Conservation (phyloP, 1,140 invertebrate species). For the Anthonomus grandis region DNA sequence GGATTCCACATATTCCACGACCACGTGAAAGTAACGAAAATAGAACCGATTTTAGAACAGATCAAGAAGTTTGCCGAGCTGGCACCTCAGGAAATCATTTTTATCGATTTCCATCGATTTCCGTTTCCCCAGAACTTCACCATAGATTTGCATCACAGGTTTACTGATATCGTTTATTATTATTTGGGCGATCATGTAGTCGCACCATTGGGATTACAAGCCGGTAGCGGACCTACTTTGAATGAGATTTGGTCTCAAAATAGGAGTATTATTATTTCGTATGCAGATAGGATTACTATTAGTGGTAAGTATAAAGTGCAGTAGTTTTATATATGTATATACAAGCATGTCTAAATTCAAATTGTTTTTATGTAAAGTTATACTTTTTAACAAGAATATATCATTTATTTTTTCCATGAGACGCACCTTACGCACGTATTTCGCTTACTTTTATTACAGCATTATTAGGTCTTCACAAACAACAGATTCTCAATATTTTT, state of each 20-base stretch:
- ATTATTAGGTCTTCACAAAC: too few species aligned
- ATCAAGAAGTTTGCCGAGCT: slow-evolving; percentile 61
- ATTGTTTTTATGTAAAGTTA: too few species aligned
- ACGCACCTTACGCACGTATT: too few species aligned
- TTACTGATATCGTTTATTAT: slow-evolving; percentile 58
- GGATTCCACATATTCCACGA: slow-evolving; percentile 71
- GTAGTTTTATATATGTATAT: not conserved
- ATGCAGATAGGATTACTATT: slow-evolving; percentile 48
- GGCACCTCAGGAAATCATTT: slow-evolving; percentile 63
- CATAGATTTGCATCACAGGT: slow-evolving; percentile 53
- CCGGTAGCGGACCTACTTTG: slow-evolving; percentile 56
- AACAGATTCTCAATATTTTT: too few species aligned
- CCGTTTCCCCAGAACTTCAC: slow-evolving; percentile 64
- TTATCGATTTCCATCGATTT: slow-evolving; percentile 70
- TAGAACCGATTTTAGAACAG: slow-evolving; percentile 60
- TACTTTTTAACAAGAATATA: too few species aligned
- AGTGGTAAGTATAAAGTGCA: slow-evolving; percentile 28
- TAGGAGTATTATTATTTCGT: slow-evolving; percentile 63
- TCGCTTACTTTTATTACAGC: too few species aligned
- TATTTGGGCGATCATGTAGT: slow-evolving; percentile 60
- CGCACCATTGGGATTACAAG: slow-evolving; percentile 49
- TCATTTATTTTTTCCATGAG: too few species aligned
- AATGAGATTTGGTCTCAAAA: slow-evolving; percentile 60
- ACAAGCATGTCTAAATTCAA: too few species aligned
- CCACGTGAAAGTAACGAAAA: slow-evolving; percentile 60